Base-by-base conservation (phyloP, 2,113 vertebrate species). In the Antechinus stuartii region DNA sequence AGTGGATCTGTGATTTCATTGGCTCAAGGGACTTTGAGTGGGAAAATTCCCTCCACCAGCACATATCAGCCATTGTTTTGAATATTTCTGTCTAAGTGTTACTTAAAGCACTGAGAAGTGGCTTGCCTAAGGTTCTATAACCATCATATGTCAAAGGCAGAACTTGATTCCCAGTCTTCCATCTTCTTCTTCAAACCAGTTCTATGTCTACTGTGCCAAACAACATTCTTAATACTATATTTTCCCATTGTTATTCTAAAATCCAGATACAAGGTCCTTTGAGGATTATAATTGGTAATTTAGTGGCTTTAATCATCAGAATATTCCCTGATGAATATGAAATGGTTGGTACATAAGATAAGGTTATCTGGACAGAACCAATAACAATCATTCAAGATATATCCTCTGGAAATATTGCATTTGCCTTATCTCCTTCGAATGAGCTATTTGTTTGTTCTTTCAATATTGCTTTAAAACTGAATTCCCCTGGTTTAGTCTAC, bases 291-390 rank as follows among this genome's bases (percentile, higher is more conserved):
- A 49, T 14, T 23, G 46, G 47, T 50, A 50, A 92, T 57, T 93
- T 49, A 52, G 52, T 23, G 25, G 25, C 57, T 56, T 91, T 92
- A 7, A 27, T 76, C 47, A n/a, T 92, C 14, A 61, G 68, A n/a
- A 55, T 84, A 35, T n/a, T n/a, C 54, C 23, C 27, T 95, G 91
- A 95, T 96, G 91, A 89, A 92, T 42, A 93, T 23, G 26, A 95
- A 93, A 42, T 5, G n/a, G 16, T 57, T 55, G 50, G 42, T 93
- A 19, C 0, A 0, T 4, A 53, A 84, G 84, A 93, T 42, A 61
- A 19, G 2, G 27, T 54, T 91, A 92, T 95, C 84, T 91, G 16
- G n/a, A 50, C 27, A 52, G 68, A 92, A 57, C 54, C 19, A 50
- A 54, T 2, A 89, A 89, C 91, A 57, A 57, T 90, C 89, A 61